These are phyloP conservation scores for Sogatella furcifera DNA, from an alignment of 1,140 invertebrate genomes.

Conservation along the genomic window DNA sequence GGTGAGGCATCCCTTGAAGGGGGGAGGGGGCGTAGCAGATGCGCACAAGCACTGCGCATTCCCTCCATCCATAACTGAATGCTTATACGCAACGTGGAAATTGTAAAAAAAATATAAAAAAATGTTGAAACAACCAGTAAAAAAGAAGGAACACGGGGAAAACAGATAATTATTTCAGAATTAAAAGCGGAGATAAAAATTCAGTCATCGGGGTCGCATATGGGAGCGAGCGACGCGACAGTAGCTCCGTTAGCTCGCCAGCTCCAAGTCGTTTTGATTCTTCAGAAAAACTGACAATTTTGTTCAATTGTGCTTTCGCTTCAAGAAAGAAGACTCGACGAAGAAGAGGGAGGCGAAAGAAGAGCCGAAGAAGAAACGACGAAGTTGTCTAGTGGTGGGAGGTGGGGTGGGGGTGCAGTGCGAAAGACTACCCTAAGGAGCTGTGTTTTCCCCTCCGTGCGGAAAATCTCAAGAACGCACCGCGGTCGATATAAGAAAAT, in stretches of 20 bases:
- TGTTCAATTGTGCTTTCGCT: too few species aligned
- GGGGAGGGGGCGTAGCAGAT: background rate
- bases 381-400: background rate
- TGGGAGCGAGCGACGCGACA: slow-evolving; percentile 9
- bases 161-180: slow-evolving; percentile 17
- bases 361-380: too few species aligned
- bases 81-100: slow-evolving; percentile 13
- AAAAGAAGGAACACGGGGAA: slow-evolving; percentile 10
- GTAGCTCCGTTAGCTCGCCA: background rate
- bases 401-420: background rate
- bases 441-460: background rate
- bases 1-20: background rate
- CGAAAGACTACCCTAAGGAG: slow-evolving; percentile 1
- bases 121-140: slow-evolving; percentile 12
- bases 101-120: slow-evolving; percentile 17
- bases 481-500: slow-evolving; percentile 3
- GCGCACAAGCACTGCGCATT: slow-evolving; percentile 2
- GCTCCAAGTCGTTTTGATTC: too few species aligned
- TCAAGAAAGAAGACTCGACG: too few species aligned
- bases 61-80: slow-evolving; percentile 12
- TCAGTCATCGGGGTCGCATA: slow-evolving; percentile 14
- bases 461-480: background rate
- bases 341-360: too few species aligned
- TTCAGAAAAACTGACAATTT: background rate
- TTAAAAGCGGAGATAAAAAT: slow-evolving; percentile 15